Conservation (phyloP, 2,113 vertebrate genomes). For the Fregetta grallaria region DNA sequence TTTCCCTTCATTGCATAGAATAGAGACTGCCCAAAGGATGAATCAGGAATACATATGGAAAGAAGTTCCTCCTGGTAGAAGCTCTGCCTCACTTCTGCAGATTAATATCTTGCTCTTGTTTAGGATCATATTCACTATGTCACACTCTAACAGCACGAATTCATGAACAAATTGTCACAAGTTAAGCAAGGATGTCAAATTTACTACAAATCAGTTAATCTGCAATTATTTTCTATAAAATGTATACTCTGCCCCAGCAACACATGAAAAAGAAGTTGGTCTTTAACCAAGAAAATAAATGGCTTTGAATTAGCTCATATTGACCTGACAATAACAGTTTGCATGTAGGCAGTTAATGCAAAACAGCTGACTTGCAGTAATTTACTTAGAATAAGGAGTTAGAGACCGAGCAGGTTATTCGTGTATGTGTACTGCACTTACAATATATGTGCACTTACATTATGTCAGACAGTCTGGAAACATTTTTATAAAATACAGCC, state of each 20-base stretch:
- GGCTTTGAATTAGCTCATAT: not conserved
- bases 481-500: not conserved
- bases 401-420: not conserved
- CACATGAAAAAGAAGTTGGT: not conserved
- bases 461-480: not conserved
- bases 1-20: not conserved
- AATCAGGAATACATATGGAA: not conserved
- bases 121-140: not conserved
- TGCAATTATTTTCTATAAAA: not conserved
- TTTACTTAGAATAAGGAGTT: not conserved
- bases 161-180: not conserved
- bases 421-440: not conserved
- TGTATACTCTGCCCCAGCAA: not conserved
- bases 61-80: not conserved
- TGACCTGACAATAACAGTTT: constrained; percentile 11
- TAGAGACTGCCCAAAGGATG: not conserved
- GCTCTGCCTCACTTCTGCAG: not conserved
- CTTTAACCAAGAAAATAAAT: not conserved
- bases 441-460: not conserved
- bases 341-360: constrained; percentile 2
- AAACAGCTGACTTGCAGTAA: not conserved
- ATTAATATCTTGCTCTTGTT: not conserved
- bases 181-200: not conserved
- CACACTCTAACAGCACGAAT: not conserved
- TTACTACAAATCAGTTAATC: not conserved